phyloP scores from a whole-genome alignment of 2,113 vertebrate genomes.

The Leucopsar rothschildi region DNA sequence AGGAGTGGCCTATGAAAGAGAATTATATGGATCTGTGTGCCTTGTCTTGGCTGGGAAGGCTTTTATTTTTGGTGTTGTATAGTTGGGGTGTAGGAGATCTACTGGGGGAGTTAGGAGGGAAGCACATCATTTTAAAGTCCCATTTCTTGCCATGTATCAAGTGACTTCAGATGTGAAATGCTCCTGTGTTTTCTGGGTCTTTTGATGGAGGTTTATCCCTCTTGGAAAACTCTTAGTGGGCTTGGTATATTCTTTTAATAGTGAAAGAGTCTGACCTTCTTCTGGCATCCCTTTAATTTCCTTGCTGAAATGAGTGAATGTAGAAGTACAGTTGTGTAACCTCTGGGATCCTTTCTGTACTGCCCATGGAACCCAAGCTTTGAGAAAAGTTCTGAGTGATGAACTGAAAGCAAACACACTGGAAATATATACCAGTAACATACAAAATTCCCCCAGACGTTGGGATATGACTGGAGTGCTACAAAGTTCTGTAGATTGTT shows the following conservation, averaged over 20 bases:
- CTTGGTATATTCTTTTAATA: not conserved
- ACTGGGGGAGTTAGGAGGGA: not conserved
- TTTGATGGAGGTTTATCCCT: not conserved
- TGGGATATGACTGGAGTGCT: fast-evolving
- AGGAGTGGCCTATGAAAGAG: not conserved
- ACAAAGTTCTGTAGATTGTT: not conserved
- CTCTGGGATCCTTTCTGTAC: not conserved
- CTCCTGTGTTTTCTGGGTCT: not conserved
- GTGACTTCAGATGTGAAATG: not conserved
- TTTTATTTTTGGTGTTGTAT: not conserved
- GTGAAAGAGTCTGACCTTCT: not conserved
- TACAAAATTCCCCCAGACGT: fast-evolving
- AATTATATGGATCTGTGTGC: not conserved
- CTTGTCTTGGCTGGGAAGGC: not conserved
- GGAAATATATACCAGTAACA: not conserved
- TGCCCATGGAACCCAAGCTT: not conserved
- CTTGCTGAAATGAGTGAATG: not conserved
- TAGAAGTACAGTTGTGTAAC: not conserved
- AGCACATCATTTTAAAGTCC: fast-evolving
- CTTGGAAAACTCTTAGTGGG: not conserved
- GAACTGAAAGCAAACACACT: not conserved
- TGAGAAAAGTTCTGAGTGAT: not conserved
- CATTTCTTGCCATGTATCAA: not conserved
- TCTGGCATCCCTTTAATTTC: not conserved
- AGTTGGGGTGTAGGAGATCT: not conserved